Evolutionary conservation across 2,888 invertebrate genomes (phyloP), one percentile per base, ranked within the genome.

Genomic region (Lypha dubia): DNA sequence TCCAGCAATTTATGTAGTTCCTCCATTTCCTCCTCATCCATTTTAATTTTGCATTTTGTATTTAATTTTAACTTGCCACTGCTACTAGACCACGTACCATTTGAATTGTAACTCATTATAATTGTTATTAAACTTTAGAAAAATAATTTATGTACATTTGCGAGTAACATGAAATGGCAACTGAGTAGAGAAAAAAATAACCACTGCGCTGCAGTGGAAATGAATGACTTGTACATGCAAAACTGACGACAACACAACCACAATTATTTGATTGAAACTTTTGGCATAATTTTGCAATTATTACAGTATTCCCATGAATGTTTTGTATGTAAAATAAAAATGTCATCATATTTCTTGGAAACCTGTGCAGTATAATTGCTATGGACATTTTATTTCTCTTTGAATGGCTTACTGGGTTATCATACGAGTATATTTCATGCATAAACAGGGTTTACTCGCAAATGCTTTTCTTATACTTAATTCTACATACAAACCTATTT

Each of bases 1-100:
- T 91, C 89, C 85, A 91, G 63, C 15, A 87, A 87, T 3, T 63
- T 74, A 15, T 74, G 49, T 13, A 53, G n/a, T n/a, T 58, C 63
- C 20, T 58, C 63, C 20, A 56, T 9, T 56, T 35, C 15, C 7
- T 67, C 41, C 38, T 17, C 15, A 7, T 67, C 32, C 46, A 22
- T 79, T 56, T 8, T 28, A 41, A 0, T 28, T 62, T 60, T 56
- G 15, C 35, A 41, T 9, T 32, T n/a, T n/a, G n/a, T 74, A 17
- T 38, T 22, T 32, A 8, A n/a, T 11, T 62, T 53, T 4, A n/a
- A 22, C 32, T 46, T 68, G 15, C 15, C 32, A 17, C 68, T 38
- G 56, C 51, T 41, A 63, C 62, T 74, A 35, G 67, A 62, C 17
- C 60, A 60, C 13, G 74, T 62, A 49, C 62, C 46, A 65, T 71